These are phyloP conservation scores for Melikaiella ostensackeni DNA, from an alignment of 2,888 invertebrate genomes.

Conservation along the genomic window DNA sequence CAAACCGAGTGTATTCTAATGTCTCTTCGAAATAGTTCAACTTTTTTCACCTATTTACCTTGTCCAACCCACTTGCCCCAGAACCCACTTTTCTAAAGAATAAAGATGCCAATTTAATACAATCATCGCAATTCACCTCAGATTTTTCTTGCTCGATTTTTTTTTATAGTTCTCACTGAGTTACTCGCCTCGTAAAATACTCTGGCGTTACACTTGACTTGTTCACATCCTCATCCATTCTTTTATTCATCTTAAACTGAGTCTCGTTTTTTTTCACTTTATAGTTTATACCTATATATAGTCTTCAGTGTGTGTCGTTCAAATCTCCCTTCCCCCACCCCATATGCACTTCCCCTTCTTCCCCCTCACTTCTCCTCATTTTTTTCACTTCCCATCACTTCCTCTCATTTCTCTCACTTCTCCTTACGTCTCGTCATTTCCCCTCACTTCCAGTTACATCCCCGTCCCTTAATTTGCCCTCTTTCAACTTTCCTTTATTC, in stretches of 20 bases:
- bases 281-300: not conserved
- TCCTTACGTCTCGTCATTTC: too few relatives aligned
- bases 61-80: not conserved
- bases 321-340: too few relatives aligned
- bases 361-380: too few relatives aligned
- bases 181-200: not conserved
- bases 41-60: not conserved
- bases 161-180: constrained; percentile 3
- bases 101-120: not conserved
- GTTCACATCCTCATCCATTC: constrained; percentile 11
- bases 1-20: not conserved
- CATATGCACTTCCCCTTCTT: too few relatives aligned
- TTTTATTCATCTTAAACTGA: constrained; percentile 7
- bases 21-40: not conserved
- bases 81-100: not conserved
- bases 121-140: constrained; percentile 14
- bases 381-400: too few relatives aligned
- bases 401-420: too few relatives aligned
- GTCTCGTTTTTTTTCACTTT: not conserved
- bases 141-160: not conserved
- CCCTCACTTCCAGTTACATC: too few relatives aligned
- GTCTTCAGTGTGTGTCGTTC: not conserved
- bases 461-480: too few relatives aligned
- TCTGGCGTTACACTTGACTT: constrained; percentile 4
- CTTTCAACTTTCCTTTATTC: too few relatives aligned